phyloP scores from a whole-genome alignment of 2,113 vertebrate genomes.

The Austrofundulus limnaeus region DNA sequence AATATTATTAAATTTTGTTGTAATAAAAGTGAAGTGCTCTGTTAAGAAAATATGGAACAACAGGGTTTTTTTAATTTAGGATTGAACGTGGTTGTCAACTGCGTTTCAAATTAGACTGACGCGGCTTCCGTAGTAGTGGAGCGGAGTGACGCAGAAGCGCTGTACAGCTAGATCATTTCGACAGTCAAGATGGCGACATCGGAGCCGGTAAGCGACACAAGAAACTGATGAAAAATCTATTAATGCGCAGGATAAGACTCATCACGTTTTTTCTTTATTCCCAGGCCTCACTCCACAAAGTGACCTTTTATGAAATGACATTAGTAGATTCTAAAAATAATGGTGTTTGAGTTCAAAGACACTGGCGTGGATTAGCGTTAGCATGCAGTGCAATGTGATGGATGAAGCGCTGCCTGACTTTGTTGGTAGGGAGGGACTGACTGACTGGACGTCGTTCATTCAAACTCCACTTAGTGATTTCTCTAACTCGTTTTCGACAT shows the following conservation, averaged over 20 bases:
- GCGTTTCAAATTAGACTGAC: background rate
- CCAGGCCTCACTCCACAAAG: accelerated
- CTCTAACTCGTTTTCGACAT: background rate
- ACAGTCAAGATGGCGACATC: conserved; percentile 85
- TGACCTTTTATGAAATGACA: background rate
- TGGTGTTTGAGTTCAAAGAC: background rate
- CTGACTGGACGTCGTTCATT: conserved; percentile 52
- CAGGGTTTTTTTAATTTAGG: too few relatives aligned
- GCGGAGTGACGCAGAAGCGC: conserved; percentile 74
- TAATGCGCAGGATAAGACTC: background rate
- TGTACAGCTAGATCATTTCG: conserved; percentile 70
- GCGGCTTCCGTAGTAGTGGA: conserved; percentile 70
- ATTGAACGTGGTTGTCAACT: too few relatives aligned
- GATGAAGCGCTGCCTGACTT: conserved; percentile 57
- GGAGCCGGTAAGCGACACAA: conserved; percentile 82
- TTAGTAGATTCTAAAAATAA: background rate
- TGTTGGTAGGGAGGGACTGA: conserved; percentile 65
- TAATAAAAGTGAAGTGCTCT: too few relatives aligned
- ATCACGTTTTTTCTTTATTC: background rate
- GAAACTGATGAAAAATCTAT: conserved; percentile 1
- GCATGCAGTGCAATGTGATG: conserved; percentile 59
- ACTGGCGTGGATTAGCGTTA: conserved; percentile 67
- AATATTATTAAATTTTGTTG: too few relatives aligned
- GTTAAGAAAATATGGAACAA: too few relatives aligned
- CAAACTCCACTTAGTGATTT: conserved; percentile 40